These are phyloP conservation scores for Brachylomia viminalis DNA, from an alignment of 2,888 invertebrate genomes.

Conservation along the genomic window DNA sequence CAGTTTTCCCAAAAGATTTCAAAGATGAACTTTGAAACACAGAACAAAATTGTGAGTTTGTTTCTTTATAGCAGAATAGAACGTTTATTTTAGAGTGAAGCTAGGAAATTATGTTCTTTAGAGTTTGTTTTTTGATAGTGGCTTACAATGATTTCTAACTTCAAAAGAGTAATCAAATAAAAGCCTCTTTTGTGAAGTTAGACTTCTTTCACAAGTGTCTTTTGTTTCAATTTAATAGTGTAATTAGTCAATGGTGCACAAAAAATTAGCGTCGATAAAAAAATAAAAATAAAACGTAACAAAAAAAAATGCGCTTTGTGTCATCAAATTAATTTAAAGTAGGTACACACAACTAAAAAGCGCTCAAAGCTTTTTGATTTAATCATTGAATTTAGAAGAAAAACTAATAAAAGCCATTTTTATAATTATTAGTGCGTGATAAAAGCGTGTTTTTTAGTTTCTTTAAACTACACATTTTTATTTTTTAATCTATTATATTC, in stretches of 20 bases:
- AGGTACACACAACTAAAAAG: too few species aligned
- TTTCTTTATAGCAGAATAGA: slow-evolving; percentile 36
- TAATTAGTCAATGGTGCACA: background rate
- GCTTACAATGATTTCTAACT: background rate
- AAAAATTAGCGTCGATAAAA: background rate
- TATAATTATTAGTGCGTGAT: too few species aligned
- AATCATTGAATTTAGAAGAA: too few species aligned
- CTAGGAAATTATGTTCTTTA: slow-evolving; percentile 11
- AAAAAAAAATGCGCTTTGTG: too few species aligned
- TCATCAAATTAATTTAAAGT: too few species aligned
- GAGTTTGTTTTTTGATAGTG: background rate
- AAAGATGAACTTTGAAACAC: slow-evolving; percentile 58
- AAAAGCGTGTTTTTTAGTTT: too few species aligned
- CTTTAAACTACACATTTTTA: too few species aligned
- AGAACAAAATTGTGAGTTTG: slow-evolving; percentile 51
- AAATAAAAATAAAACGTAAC: background rate
- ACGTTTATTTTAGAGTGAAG: slow-evolving; percentile 18
- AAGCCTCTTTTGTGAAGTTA: background rate
- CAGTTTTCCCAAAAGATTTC: slow-evolving; percentile 67
- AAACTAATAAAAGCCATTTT: too few species aligned
- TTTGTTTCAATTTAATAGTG: background rate
- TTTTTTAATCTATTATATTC: too few species aligned
- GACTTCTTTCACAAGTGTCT: background rate
- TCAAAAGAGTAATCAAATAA: background rate
- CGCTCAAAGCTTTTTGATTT: too few species aligned